phyloP scores from a whole-genome alignment of 2,797 vertebrate species.

The Enteromius viviparus region DNA sequence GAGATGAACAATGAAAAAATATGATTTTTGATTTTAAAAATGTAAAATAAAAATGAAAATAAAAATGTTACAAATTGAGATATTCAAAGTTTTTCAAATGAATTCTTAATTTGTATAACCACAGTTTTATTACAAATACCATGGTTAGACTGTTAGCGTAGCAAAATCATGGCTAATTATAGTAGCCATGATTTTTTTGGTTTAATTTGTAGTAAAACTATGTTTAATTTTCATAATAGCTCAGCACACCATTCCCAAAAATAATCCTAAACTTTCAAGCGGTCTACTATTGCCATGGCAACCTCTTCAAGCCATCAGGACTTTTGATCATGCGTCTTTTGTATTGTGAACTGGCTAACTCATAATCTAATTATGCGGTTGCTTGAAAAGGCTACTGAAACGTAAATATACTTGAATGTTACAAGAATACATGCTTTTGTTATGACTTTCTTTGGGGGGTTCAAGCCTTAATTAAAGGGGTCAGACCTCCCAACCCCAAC shows the following conservation, averaged over 20 bases:
- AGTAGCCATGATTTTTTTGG: no score
- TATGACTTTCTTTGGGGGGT: not conserved
- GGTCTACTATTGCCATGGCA: not conserved
- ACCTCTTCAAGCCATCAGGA: not conserved
- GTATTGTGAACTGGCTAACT: not conserved
- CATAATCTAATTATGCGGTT: not conserved
- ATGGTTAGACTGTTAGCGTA: no score
- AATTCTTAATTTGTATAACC: no score
- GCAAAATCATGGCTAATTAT: no score
- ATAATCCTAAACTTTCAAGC: not conserved
- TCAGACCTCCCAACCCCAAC: not conserved
- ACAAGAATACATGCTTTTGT: not conserved
- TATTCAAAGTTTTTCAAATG: no score
- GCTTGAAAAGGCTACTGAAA: conserved; percentile 15
- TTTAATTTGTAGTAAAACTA: no score
- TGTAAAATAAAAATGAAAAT: no score
- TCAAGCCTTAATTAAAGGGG: not conserved
- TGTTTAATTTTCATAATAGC: no score
- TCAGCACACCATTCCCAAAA: not conserved
- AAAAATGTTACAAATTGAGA: no score
- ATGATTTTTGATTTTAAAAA: no score
- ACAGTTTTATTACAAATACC: no score
- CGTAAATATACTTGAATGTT: not conserved
- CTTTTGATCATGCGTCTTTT: not conserved
- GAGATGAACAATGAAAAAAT: no score